Base-by-base conservation (phyloP, 2,888 invertebrate species). In the Bugula neritina region DNA sequence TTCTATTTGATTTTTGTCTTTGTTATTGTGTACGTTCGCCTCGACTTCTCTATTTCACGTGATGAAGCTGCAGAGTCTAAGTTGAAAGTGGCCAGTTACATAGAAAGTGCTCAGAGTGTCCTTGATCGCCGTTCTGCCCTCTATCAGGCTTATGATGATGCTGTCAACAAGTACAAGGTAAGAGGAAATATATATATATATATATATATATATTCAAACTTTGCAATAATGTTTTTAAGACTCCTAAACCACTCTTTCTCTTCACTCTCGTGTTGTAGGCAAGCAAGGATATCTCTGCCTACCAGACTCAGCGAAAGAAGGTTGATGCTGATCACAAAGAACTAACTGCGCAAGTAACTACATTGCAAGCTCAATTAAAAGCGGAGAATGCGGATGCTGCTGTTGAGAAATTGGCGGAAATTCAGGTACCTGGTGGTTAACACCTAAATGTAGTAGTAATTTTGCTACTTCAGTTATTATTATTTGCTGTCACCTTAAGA, bases 1-100 rank as follows among this genome's bases (percentile, higher is more conserved):
- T 89, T 99, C 76, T 94, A 93, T 83, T 85, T 92, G 54, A 86
- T 99, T 75, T 99, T 99, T 86, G 81, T 95, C 72, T 86, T 91
- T 79, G 93, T 97, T 72, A 95, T 99, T 82, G 87, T 97, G 79
- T 95, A 94, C 86, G 93, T 96, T 74, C 89, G 98, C 78, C 87
- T 98, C 82, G 98, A 99, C 87, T 97, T 99, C 86, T 93, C 96
- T 73, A 94, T 98, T 78, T 85, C 86, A 43, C 70, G 54, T 43
- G 70, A 70, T 54, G 87, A 87, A 75, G 85, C 82, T 1, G 87
- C 86, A 35, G 89, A 87, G 75, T 83, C 83, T 69, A 83, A 84
- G 74, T 82, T 87, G 82, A 77, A 85, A 55, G 83, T 86, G 34
- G 82, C 85, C 31, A 83, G 85, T 69, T 75, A 84, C 73, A 76